Evolutionary conservation across 2,888 invertebrate species (phyloP).

Genomic region (Melinaea marsaeus): DNA sequence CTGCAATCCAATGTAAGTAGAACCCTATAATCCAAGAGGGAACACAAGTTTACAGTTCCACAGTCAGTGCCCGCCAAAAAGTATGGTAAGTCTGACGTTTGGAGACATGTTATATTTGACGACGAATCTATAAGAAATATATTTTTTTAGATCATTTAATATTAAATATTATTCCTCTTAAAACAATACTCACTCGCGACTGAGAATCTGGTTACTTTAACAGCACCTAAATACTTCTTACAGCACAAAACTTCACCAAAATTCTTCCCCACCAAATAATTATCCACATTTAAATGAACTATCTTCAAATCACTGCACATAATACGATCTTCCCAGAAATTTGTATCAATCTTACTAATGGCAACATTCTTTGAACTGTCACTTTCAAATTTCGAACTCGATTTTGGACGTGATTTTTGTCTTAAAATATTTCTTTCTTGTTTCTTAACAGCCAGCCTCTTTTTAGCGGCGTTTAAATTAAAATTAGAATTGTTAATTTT

Average conservation of each 20-base stretch:
- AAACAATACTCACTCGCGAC: conserved; percentile 53
- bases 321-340: conserved; percentile 53
- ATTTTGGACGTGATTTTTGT: conserved; percentile 47
- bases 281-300: conserved; percentile 44
- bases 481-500: conserved; percentile 38
- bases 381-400: conserved; percentile 39
- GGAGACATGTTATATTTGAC: conserved; percentile 53
- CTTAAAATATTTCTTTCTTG: conserved; percentile 41
- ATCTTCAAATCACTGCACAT: conserved; percentile 61
- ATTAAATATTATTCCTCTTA: background rate
- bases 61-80: conserved; percentile 61
- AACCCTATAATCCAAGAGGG: conserved; percentile 52
- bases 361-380: conserved; percentile 57
- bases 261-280: conserved; percentile 61
- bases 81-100: conserved; percentile 50
- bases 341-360: conserved; percentile 40
- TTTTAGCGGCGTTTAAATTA: conserved; percentile 61
- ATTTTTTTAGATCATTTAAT: background rate
- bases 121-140: conserved; percentile 45
- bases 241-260: conserved; percentile 62
- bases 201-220: conserved; percentile 48
- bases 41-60: conserved; percentile 60
- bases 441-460: conserved; percentile 46
- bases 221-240: conserved; percentile 45
- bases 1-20: conserved; percentile 64